These are phyloP conservation scores for Pogoniulus pusillus DNA, from an alignment of 2,797 vertebrate species.

Conservation along the genomic window DNA sequence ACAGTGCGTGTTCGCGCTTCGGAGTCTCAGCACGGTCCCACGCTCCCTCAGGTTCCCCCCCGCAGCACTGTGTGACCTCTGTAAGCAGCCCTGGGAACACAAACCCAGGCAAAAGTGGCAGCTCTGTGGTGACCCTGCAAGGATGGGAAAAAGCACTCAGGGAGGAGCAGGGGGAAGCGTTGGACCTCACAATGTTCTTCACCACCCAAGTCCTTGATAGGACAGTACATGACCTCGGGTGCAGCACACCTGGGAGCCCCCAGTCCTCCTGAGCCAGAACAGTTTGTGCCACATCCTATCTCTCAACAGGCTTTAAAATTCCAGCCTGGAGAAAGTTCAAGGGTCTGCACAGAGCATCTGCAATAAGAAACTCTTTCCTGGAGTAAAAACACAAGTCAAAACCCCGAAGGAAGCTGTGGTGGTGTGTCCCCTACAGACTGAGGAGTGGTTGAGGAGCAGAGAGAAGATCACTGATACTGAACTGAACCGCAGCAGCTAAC, in stretches of 20 bases:
- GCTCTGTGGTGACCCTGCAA: too few species aligned
- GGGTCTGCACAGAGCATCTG: neutral
- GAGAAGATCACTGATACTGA: accelerated
- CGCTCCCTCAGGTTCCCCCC: neutral
- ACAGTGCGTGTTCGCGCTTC: too few species aligned
- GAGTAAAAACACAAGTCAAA: neutral
- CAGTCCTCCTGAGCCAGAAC: accelerated
- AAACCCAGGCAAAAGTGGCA: too few species aligned
- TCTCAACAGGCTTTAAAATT: accelerated
- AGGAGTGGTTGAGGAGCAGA: neutral
- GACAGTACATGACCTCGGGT: accelerated
- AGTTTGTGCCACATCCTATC: neutral
- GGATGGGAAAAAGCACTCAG: too few species aligned
- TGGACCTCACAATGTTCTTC: accelerated
- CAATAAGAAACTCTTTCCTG: neutral
- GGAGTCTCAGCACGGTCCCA: accelerated
- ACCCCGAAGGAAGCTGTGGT: accelerated
- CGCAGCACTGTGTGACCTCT: too few species aligned
- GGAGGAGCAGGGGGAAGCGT: too few species aligned
- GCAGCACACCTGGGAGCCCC: too few species aligned
- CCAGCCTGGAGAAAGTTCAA: neutral
- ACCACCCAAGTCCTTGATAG: accelerated
- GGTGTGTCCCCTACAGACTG: accelerated
- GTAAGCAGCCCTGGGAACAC: too few species aligned
- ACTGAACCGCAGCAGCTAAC: neutral